Base-by-base conservation (phyloP, 2,113 vertebrate species). In the Orientallactaga bullata region DNA sequence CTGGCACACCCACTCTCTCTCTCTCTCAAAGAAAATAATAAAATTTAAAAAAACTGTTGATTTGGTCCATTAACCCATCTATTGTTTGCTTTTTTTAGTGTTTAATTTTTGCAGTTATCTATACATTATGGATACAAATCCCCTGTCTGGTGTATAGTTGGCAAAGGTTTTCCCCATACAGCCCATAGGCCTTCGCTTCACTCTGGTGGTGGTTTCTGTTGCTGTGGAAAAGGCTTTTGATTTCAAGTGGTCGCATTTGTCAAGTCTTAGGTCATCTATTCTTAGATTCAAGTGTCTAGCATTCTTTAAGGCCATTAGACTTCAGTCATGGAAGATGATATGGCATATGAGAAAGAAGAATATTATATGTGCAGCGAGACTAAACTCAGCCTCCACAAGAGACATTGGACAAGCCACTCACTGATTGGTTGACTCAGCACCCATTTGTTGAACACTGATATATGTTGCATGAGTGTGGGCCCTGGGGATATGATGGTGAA, bases 261-360 rank as follows among this genome's bases (percentile, higher is more conserved):
- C 23, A 71, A 11, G 26, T 71, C 47, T 24, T 71, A 35, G 65
- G 35, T 71, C 18, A 30, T 61, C n/a, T 26, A 11, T 91, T 88
- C 78, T 81, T 55, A 71, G 80, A 94, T n/a, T 81, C 84, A 69
- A 39, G 28, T 35, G 68, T 85, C 73, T 81, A 26, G 26, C 77
- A 79, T 80, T 39, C 69, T 39, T 9, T 39, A 37, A 94, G 24
- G 42, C 15, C 61, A 84, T 68, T 10, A 10, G 28, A 61, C 23
- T 20, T 63, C 61, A 69, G 37, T 69, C 51, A 7, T 73, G 39
- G 66, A 69, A 18, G 24, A 55, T 47, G 55, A 47, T 32, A 2
- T n/a, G 24, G 2, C 18, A 39, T 84, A 63, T 79, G 89, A 87
- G 69, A 88, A 88, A 17, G 51, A 71, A 80, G 68, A 84, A 20